Evolutionary conservation across 2,888 invertebrate species (phyloP), one percentile per base, ranked within the genome.

Genomic region (Minunthozetes semirufus): DNA sequence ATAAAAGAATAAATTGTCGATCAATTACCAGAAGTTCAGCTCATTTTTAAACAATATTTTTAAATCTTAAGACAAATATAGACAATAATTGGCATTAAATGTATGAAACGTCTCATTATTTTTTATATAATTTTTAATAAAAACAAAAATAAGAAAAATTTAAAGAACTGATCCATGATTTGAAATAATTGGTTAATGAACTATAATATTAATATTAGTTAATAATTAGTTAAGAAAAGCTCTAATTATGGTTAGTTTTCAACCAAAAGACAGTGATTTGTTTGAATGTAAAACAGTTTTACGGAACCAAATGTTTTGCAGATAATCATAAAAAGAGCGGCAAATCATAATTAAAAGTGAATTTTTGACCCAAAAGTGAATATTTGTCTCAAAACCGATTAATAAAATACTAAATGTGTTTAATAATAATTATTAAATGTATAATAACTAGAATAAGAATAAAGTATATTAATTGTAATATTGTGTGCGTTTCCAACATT

Each of bases 401-500:
- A 33, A 61, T 38, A 1, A 48, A 70, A 70, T 70, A 70, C 70
- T 70, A 48, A 27, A 70, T 70, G 22, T 48, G 25, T 70, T 70
- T 17, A 59, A 27, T 59, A 19, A 50, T 27, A 27, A 59, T 59
- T 27, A 29, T 5, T 33, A 33, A 59, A 66, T 66, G 70, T 70
- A 70, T 70, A 70, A 70, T 70, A 70, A 70, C 70, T 70, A 70
- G 70, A 70, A 70, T 70, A 19, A 19, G 19, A 59, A 25, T 19
- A 66, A 38, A 22, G 38, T 66, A 63, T 27, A 63, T 27, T 33
- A 61, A 61, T 66, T 25, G 27, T 59, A 63, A 33, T 48, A 33
- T 42, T 66, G 70, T 70, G 70, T 70, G 70, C 70, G 70, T 70
- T 70, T 66, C 70, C 70, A 70, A 70, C 70, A n/a, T 15, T 48